phyloP scores from a whole-genome alignment of 2,113 vertebrate genomes.

The Corydoras maculifer region DNA sequence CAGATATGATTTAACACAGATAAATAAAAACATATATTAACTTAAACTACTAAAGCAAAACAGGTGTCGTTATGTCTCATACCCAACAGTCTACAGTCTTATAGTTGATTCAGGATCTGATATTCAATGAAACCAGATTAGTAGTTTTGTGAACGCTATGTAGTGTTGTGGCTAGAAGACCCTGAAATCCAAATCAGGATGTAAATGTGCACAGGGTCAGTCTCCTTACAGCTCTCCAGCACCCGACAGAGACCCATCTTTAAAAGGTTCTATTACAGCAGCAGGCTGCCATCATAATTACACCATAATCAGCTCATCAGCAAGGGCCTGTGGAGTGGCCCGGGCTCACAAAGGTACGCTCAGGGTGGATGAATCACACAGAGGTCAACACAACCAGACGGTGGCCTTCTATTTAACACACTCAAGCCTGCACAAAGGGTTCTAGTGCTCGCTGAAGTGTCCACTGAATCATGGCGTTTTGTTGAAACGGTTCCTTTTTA shows the following conservation, averaged over 20 bases:
- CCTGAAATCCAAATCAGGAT: slow-evolving; percentile 3
- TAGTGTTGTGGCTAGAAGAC: slow-evolving; percentile 4
- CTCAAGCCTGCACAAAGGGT: slow-evolving; percentile 21
- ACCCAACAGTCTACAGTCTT: no score
- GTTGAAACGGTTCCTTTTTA: slow-evolving; percentile 31
- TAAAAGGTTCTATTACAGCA: slow-evolving; percentile 33
- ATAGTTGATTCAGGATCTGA: no score
- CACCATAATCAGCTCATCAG: slow-evolving; percentile 31
- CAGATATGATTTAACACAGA: no score
- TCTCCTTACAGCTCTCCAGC: slow-evolving; percentile 30
- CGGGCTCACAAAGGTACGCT: slow-evolving; percentile 21
- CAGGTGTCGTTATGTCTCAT: no score
- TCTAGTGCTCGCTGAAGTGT: slow-evolving; percentile 31
- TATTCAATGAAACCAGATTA: not conserved
- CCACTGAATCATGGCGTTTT: slow-evolving; percentile 27
- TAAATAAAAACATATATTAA: no score
- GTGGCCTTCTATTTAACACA: slow-evolving; percentile 23
- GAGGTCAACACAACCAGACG: slow-evolving; percentile 28
- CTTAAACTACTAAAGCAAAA: no score
- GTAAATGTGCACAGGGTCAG: slow-evolving; percentile 22
- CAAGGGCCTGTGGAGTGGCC: slow-evolving; percentile 33
- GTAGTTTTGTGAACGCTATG: slow-evolving; percentile 12
- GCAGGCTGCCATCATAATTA: slow-evolving; percentile 34
- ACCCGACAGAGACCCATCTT: slow-evolving; percentile 34
- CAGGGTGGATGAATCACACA: slow-evolving; percentile 24